Evolutionary conservation across 2,113 vertebrate genomes (phyloP), one percentile per base, ranked within the genome.

Genomic region (Hippocampus abdominalis): DNA sequence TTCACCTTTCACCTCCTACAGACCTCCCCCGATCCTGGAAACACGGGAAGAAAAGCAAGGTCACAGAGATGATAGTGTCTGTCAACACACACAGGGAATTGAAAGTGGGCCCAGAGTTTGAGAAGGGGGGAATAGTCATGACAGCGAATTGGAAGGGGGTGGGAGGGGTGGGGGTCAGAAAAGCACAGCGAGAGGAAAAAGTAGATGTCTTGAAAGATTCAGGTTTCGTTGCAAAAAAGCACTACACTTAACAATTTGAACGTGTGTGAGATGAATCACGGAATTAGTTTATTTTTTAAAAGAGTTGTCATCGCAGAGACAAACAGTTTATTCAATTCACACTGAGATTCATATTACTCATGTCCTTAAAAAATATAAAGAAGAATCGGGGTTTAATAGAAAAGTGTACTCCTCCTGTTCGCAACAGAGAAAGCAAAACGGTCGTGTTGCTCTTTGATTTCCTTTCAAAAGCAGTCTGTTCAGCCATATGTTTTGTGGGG

Each of bases 1-100:
- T 79, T 85, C 57, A 86, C 85, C 88, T 82, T 77, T 82, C 74
- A 74, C 64, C 84, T 70, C 42, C 48, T 57, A 20, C 39, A 46
- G 71, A 64, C 77, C 66, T 64, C 74, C 73, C 70, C 54, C 68
- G 23, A 82, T 80, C 70, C 81, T 76, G 78, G 73, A 87, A 83
- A 88, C 75, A 81, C 80, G 87, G 89, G 88, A 91, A 89, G 86
- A 85, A 64, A 79, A 72, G 78, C 85, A 83, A 84, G 86, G 87
- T 87, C 74, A 66, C 68, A 64, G 64, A 87, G 86, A 85, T 80
- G 85, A 88, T 81, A 83, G 80, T 23, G 83, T 90, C 90, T 90
- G 83, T 92, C 89, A 90, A 72, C 88, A 64, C 62, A 59, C 69
- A 42, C 62, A 16, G 75, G 81, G 87, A 81, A 89, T 74, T 83